Base-by-base conservation (phyloP, 2,888 invertebrate genomes). In the Caradrina clavipalpis region DNA sequence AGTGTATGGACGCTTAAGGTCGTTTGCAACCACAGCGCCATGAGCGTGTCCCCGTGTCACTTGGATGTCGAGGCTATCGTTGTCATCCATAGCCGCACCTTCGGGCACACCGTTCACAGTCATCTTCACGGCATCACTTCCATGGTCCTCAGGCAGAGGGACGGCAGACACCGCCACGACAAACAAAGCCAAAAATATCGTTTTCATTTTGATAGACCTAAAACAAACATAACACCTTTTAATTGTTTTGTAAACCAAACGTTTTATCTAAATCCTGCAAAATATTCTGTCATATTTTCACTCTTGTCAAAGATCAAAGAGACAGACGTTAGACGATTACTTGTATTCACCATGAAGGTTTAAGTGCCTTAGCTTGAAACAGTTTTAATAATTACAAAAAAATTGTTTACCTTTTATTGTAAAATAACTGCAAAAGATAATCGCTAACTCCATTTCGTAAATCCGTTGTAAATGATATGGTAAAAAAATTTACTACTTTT, bases 81-180 rank as follows among this genome's bases (percentile, higher is more conserved):
- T 87, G 26, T 92, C 76, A 10, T 93, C 93, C 39, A 94, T 71
- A 22, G 93, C 75, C 10, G 90, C 78, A 2, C 92, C 94, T 17
- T 92, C 90, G 0, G 90, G 82, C 0, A 92, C 83, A 13, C 93
- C 93, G 55, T 94, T 92, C 17, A 94, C 90, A 35, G 92, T 86
- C 54, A 94, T 78, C 60, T 93, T 92, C 2, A 93, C 90, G 1
- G 89, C 85, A 0, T 89, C 89, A 13, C 83, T 84, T 5, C 86
- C 89, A 5, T 89, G 39, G 22, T 67, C 88, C 22, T 84, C 84
- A 7, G 88, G 86, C 2, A 85, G 51, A 0, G 95, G 93, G 7
- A 83, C 82, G 22, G 92, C 90, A 39, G 88, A 71, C 21, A 90
- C 93, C 5, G 84, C 87, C 60, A 89, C 92, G 75, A 93, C 88